Evolutionary conservation across 2,113 vertebrate genomes (phyloP), one percentile per base, ranked within the genome.

Genomic region (Equus quagga): DNA sequence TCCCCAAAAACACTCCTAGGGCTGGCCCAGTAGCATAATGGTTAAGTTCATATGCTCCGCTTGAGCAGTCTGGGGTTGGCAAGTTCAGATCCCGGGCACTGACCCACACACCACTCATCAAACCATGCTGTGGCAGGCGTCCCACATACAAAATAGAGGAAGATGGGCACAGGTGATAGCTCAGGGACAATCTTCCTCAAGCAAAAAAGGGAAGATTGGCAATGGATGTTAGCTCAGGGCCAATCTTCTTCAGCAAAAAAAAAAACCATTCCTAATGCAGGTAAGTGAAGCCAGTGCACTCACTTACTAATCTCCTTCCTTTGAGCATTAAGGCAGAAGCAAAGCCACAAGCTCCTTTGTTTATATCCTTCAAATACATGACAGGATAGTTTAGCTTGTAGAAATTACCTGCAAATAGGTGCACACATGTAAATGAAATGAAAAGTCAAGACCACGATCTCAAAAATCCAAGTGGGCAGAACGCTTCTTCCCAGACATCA

Each of bases 211-310:
- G 36, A 41, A 41, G 36, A 41, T 41, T 41, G 36, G 36, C 36
- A 41, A 41, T 41, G 36, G 36, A 41, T 41, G 36, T 41, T 41
- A 41, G 36, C 36, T 41, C 36, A 41, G 36, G 36, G 36, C 36
- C 36, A 41, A 41, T 41, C 36, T 41, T 41, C 36, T 41, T 41
- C 36, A 41, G 36, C 36, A 41, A 41, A 41, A 41, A 41, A 41
- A 41, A 1, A 14, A 58, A 84, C 41, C 2, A 6, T 33, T 75
- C 41, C 33, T 44, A 5, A 31, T 2, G 3, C 41, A 56, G 44
- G 23, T 36, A 64, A 19, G n/a, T 5, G 17, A 58, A 36, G 31
- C 0, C 1, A n/a, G 11, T 8, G 24, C 1, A 2, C 11, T 49
- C 51, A 36, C 26, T 64, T 11, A 0, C 15, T 1, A 3, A 33